Base-by-base conservation (phyloP, 2,797 vertebrate species). In the Distichodus sexfasciatus region DNA sequence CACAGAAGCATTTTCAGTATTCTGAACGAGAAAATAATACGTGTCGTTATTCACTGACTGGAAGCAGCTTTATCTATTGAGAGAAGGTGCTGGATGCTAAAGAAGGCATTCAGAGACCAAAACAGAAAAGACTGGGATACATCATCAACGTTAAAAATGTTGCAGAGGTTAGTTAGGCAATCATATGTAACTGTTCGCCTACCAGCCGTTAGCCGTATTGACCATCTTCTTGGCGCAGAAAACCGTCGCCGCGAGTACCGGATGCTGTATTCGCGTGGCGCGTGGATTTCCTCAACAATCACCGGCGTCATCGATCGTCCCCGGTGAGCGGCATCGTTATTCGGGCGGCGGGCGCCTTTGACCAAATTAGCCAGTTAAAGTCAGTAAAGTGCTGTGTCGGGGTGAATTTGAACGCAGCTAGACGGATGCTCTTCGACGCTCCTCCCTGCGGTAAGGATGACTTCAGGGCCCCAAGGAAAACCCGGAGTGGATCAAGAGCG, bases 371-470 rank as follows among this genome's bases (percentile, higher is more conserved):
- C 41, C 31, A 59, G 40, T 74, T 66, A 55, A 81, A 86, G 76
- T 76, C 26, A 44, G 38, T 43, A 82, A 82, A 75, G 86, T 88
- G 88, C 86, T 83, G 88, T 80, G 87, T 82, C 79, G 51, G 87
- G 68, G 81, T 40, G 82, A 87, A 89, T 88, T 88, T 89, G 84
- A 85, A 89, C 85, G 87, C 88, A 85, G 83, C 66, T 63, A 35
- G 53, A 74, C 84, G 73, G 91, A 90, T 90, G 91, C 86, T 87
- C 81, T 1, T 24, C 88, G 73, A 85, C 81, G 88, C 91, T 92
- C 90, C 91, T 91, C 90, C 90, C 89, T 92, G 91, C 91, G 89
- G 91, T 89, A 91, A 90, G 85, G 84, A 74, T 64, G 71, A 80
- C 73, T 86, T 51, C 67, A 63, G 77, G 76, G 85, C 69, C 76